These are phyloP conservation scores for Alectura lathami DNA, from an alignment of 2,113 vertebrate species.

Conservation along the genomic window DNA sequence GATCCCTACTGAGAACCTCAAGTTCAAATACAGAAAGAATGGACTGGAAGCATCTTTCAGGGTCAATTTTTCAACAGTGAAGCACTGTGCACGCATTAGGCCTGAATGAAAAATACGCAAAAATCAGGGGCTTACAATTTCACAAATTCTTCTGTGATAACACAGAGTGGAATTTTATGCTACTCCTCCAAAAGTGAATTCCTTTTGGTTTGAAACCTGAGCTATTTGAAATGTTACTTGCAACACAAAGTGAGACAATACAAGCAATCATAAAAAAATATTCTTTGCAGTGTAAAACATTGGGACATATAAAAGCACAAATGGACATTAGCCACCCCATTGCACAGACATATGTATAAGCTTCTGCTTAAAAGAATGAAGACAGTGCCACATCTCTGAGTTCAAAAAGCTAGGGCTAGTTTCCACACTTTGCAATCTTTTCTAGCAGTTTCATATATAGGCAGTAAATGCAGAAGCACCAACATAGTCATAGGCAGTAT, in stretches of 20 bases:
- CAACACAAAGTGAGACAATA: neutral
- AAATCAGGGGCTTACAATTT: neutral
- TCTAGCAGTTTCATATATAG: neutral
- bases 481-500: slow-evolving; percentile 3
- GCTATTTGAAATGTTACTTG: neutral
- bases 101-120: neutral
- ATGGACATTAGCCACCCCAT: neutral
- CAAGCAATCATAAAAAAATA: neutral
- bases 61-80: neutral
- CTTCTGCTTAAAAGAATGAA: neutral
- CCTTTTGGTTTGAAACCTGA: neutral
- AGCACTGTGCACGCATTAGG: neutral
- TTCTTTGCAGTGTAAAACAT: neutral
- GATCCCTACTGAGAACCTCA: neutral
- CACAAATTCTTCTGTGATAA: neutral
- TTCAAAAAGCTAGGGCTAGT: neutral
- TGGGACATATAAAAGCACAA: neutral
- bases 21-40: neutral
- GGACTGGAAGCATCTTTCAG: neutral
- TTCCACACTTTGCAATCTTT: neutral
- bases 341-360: neutral
- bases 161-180: neutral
- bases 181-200: neutral
- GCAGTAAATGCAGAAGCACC: neutral
- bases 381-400: neutral